Evolutionary conservation across 2,888 invertebrate genomes (phyloP).

Genomic region (Candidula unifasciata): DNA sequence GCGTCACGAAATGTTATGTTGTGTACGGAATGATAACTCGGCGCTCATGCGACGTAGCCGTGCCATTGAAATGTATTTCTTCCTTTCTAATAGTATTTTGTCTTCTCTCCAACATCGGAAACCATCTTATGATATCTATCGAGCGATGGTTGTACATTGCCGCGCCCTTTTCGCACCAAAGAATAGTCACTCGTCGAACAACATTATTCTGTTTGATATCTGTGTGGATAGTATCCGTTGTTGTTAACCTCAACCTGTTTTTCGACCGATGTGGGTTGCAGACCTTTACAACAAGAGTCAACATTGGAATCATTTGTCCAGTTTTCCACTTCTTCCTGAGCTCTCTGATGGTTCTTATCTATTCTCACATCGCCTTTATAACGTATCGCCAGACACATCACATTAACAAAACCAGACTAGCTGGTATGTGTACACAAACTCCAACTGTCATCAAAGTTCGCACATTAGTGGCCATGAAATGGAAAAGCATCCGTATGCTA

Average conservation of each 20-base stretch:
- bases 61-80: background rate
- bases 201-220: background rate
- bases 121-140: background rate
- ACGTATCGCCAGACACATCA: background rate
- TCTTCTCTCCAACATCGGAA: background rate
- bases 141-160: slow-evolving; percentile 37
- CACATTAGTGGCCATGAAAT: background rate
- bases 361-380: slow-evolving; percentile 10
- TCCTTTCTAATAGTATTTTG: background rate
- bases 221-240: background rate
- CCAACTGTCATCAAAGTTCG: background rate
- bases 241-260: background rate
- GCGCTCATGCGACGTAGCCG: background rate
- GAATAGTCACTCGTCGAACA: background rate
- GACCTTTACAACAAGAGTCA: no score
- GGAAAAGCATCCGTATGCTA: slow-evolving; percentile 12
- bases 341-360: background rate
- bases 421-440: background rate
- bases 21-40: background rate
- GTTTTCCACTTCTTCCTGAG: background rate
- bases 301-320: background rate
- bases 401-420: background rate
- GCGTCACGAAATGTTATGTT: no score
- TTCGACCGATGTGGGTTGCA: background rate
- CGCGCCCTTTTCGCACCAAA: slow-evolving; percentile 8